phyloP scores from a whole-genome alignment of 2,113 vertebrate genomes.

The Corythoichthys haematopterus region DNA sequence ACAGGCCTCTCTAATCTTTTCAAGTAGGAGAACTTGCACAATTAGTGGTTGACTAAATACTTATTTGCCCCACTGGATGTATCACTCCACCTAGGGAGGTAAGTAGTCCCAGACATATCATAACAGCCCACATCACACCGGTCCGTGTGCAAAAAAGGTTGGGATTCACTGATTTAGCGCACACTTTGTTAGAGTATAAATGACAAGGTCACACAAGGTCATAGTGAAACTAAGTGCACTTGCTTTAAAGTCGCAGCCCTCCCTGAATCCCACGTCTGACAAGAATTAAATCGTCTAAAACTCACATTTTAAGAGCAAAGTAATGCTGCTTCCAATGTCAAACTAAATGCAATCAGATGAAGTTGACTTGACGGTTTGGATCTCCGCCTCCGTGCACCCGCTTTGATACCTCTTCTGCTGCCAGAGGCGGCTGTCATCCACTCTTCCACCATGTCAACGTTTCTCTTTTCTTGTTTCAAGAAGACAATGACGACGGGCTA shows the following conservation, averaged over 20 bases:
- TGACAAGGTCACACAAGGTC: neutral
- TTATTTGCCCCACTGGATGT: too few species aligned
- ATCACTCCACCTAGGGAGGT: too few species aligned
- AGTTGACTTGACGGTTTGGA: constrained; percentile 24
- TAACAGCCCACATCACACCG: too few species aligned
- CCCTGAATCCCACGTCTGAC: neutral
- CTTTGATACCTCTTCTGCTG: constrained; percentile 38
- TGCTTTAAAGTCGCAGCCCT: neutral
- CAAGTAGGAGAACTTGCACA: too few species aligned
- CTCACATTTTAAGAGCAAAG: neutral
- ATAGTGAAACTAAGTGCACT: neutral
- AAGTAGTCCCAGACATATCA: too few species aligned
- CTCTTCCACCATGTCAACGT: neutral
- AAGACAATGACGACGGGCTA: neutral
- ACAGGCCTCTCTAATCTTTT: too few species aligned
- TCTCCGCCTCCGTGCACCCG: constrained; percentile 11
- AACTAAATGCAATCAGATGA: neutral
- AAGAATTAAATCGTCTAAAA: neutral
- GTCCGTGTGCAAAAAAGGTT: too few species aligned
- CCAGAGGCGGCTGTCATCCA: constrained; percentile 33
- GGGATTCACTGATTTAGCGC: neutral
- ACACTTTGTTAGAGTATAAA: neutral
- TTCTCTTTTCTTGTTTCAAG: neutral
- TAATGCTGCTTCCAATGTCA: neutral
- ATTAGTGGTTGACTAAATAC: too few species aligned